Percentiles rank a stretch among this genome's conserved stretches.
These are phyloP conservation scores for Macquaria australasica DNA, from an alignment of 2,113 vertebrate species.

Conservation along the genomic window DNA sequence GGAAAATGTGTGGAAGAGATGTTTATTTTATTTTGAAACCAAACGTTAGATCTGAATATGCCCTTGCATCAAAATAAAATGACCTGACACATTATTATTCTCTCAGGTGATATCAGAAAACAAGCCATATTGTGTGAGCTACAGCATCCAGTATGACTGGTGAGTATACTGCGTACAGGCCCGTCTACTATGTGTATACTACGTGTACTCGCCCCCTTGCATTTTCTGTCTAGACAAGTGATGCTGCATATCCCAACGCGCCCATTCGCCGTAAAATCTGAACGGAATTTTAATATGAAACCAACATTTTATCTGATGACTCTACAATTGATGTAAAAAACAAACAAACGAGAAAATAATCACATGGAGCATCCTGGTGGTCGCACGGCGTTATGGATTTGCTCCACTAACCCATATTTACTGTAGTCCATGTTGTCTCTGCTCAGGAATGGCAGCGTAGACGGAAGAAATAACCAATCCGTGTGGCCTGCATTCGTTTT, in stretches of 20 bases:
- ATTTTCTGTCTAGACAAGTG: slow-evolving; percentile 50
- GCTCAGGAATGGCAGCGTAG: slow-evolving; percentile 37
- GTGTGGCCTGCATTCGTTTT: slow-evolving; percentile 23
- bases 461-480: background rate
- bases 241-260: slow-evolving; percentile 28
- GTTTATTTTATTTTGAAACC: background rate
- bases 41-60: background rate
- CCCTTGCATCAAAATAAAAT: background rate
- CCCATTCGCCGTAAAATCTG: background rate
- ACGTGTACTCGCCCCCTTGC: slow-evolving; percentile 28
- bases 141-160: slow-evolving; percentile 6
- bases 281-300: background rate
- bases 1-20: background rate
- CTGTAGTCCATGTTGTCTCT: slow-evolving; percentile 23
- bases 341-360: background rate
- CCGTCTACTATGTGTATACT: slow-evolving; percentile 24
- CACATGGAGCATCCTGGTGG: slow-evolving; percentile 32
- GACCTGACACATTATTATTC: background rate
- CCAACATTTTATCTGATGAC: too few relatives aligned
- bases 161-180: slow-evolving; percentile 44
- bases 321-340: background rate
- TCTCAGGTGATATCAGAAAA: background rate
- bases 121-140: background rate
- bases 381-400: slow-evolving; percentile 50
- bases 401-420: slow-evolving; percentile 82